A percentile compares a stretch with the other conserved stretches of the same genome.
Evolutionary conservation across 2,797 vertebrate genomes (phyloP).

Genomic region (Parauchenoglanis ngamensis): DNA sequence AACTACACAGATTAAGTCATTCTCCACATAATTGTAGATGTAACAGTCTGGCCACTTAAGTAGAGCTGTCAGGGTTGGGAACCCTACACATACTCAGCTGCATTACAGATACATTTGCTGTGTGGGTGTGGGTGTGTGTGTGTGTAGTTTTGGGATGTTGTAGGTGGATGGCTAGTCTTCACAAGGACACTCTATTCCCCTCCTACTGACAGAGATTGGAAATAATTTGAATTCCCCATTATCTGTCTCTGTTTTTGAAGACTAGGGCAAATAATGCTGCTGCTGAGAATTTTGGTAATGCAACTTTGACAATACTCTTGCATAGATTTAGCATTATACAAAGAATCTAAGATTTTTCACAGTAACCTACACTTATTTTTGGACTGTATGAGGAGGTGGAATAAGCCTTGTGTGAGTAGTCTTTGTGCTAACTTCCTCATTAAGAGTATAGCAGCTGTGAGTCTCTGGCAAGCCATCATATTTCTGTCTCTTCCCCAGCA

Average conservation of each 20-base stretch:
- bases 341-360: slow-evolving; percentile 7
- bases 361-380: slow-evolving; percentile 3
- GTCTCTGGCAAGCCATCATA: slow-evolving; percentile 47
- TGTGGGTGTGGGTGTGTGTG: slow-evolving; percentile 19
- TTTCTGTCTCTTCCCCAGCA: slow-evolving; percentile 74
- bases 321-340: neutral
- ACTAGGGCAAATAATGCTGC: neutral
- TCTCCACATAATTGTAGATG: slow-evolving; percentile 27
- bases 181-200: slow-evolving; percentile 51
- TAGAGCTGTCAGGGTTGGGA: slow-evolving; percentile 49
- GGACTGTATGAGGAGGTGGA: slow-evolving; percentile 26
- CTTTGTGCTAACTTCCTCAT: slow-evolving; percentile 42
- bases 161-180: slow-evolving; percentile 35
- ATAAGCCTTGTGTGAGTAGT: slow-evolving; percentile 24
- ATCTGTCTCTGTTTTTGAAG: slow-evolving; percentile 17
- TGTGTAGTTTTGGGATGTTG: slow-evolving; percentile 16
- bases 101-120: slow-evolving; percentile 38
- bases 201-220: slow-evolving; percentile 36
- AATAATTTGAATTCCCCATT: slow-evolving; percentile 40
- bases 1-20: slow-evolving; percentile 46
- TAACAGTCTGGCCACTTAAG: slow-evolving; percentile 21
- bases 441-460: slow-evolving; percentile 32
- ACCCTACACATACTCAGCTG: slow-evolving; percentile 33
- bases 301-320: neutral
- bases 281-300: neutral